A percentile compares a stretch with the other conserved stretches of the same genome.
phyloP scores from a whole-genome alignment of 2,888 invertebrate genomes.

The Tinea semifulvella region DNA sequence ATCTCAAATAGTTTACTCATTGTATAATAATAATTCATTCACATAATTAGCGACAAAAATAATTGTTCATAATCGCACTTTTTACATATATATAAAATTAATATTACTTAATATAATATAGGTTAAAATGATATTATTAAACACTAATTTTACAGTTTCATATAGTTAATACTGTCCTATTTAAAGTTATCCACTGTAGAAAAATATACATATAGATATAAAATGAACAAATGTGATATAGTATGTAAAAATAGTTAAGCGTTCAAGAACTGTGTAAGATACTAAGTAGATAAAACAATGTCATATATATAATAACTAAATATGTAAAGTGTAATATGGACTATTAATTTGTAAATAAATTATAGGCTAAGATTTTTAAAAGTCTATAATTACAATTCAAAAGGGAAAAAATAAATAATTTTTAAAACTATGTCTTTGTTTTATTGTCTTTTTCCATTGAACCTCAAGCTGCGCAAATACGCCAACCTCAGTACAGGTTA shows the following conservation, averaged over 20 bases:
- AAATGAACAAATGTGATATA: slow-evolving; percentile 63
- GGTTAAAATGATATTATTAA: neutral
- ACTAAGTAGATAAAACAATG: slow-evolving; percentile 17
- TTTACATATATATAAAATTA: neutral
- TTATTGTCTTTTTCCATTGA: too few species aligned
- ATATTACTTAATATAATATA: neutral
- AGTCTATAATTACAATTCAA: slow-evolving; percentile 59
- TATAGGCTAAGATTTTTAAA: slow-evolving; percentile 62
- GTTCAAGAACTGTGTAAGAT: slow-evolving; percentile 25
- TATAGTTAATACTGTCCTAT: slow-evolving; percentile 5
- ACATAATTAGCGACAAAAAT: too few species aligned
- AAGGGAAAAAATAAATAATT: slow-evolving; percentile 57
- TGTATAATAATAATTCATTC: too few species aligned
- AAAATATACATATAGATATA: slow-evolving; percentile 26
- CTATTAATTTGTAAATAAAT: slow-evolving; percentile 53
- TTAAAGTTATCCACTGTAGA: slow-evolving; percentile 10
- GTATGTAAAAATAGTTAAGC: slow-evolving; percentile 59
- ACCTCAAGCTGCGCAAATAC: too few species aligned
- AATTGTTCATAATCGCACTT: neutral
- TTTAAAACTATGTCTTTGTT: slow-evolving; percentile 35
- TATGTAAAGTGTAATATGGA: slow-evolving; percentile 37
- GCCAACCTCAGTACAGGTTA: too few species aligned
- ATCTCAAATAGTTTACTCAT: too few species aligned
- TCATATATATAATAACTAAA: slow-evolving; percentile 33
- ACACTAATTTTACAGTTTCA: neutral